These are phyloP conservation scores for Dioctria rufipes DNA, from an alignment of 2,888 invertebrate species.

Conservation along the genomic window DNA sequence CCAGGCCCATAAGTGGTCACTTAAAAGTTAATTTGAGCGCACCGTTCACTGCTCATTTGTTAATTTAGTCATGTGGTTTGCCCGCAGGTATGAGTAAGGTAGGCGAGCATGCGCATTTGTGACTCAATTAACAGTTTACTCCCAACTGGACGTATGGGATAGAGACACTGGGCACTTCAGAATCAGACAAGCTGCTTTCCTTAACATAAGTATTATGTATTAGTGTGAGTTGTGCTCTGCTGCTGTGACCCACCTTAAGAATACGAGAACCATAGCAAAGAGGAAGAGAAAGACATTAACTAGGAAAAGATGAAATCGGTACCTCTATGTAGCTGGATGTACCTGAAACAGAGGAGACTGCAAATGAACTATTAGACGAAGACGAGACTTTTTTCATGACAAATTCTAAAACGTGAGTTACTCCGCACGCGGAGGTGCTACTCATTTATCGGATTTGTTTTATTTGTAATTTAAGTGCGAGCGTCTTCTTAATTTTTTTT, in stretches of 20 bases:
- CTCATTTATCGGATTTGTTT: background rate
- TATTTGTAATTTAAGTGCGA: conserved; percentile 43
- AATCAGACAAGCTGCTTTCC: background rate
- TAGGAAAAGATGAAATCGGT: conserved; percentile 19
- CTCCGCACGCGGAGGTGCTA: conserved; percentile 7
- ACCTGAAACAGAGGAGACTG: conserved; percentile 40
- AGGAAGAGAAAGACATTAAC: conserved; percentile 48
- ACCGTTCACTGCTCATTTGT: conserved; percentile 39
- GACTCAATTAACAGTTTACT: conserved; percentile 42
- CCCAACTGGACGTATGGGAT: background rate
- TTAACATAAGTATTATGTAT: background rate
- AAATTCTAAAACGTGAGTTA: conserved; percentile 24
- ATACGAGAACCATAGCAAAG: conserved; percentile 12
- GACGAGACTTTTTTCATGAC: conserved; percentile 27
- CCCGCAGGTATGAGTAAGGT: background rate
- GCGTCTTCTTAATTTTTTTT: background rate
- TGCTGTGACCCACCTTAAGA: conserved; percentile 17
- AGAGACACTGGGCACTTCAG: background rate
- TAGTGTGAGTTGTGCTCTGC: background rate
- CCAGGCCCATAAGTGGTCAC: conserved; percentile 36
- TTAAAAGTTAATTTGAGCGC: conserved; percentile 45
- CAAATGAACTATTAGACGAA: conserved; percentile 32
- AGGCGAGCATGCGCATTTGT: conserved; percentile 30
- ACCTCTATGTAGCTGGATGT: background rate
- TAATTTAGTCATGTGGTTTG: conserved; percentile 47